Percentiles rank a stretch among this genome's conserved stretches.
These are phyloP conservation scores for Yponomeuta cagnagella DNA, from an alignment of 2,888 invertebrate species.

Conservation along the genomic window DNA sequence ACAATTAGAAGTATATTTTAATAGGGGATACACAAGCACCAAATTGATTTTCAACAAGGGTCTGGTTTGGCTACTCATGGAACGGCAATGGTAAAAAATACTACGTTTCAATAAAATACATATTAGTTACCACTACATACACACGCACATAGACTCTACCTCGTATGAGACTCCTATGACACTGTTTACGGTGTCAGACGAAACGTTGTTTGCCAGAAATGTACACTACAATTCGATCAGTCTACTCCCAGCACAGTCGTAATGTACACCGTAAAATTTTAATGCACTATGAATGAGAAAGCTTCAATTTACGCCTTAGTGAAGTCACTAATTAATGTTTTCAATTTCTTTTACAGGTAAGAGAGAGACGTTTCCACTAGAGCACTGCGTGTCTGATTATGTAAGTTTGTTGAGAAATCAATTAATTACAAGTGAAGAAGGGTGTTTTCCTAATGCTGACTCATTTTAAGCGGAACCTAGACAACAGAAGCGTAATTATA, in stretches of 20 bases:
- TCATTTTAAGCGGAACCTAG: background rate
- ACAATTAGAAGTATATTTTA: too few relatives aligned
- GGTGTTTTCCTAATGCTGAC: background rate
- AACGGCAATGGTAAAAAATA: too few relatives aligned
- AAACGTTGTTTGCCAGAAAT: background rate
- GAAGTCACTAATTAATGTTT: background rate
- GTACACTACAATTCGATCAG: background rate
- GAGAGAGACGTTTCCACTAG: background rate
- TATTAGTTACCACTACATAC: too few relatives aligned
- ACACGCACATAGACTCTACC: too few relatives aligned
- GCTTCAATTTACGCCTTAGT: constrained; percentile 17
- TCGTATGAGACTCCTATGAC: too few relatives aligned
- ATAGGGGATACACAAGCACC: too few relatives aligned
- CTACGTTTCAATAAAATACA: too few relatives aligned
- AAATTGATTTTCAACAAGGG: too few relatives aligned
- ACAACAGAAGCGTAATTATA: background rate
- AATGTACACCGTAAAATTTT: constrained; percentile 31
- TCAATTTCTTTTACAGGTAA: constrained; percentile 6
- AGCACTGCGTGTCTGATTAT: background rate
- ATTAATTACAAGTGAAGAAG: background rate
- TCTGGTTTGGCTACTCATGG: too few relatives aligned
- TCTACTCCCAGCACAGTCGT: background rate
- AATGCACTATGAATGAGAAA: constrained; percentile 50
- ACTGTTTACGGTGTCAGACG: too few relatives aligned
- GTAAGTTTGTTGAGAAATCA: background rate